Conservation (phyloP, 2,888 invertebrate species). For the Thera britannica region DNA sequence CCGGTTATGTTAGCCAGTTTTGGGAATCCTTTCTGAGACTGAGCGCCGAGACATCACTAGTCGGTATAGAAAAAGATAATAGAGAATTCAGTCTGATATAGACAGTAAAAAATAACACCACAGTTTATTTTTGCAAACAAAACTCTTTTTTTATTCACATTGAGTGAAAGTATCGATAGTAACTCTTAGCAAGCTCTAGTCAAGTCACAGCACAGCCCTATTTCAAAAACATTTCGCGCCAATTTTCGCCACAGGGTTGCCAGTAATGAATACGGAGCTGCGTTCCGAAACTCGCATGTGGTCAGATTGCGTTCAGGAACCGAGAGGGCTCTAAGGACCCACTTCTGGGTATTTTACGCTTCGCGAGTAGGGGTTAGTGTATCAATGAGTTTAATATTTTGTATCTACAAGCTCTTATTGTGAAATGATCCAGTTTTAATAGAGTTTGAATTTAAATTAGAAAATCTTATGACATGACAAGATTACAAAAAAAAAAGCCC, state of each 20-base stretch:
- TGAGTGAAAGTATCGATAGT: constrained; percentile 27
- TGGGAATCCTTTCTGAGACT: too few relatives aligned
- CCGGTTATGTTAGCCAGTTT: too few relatives aligned
- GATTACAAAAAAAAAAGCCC: too few relatives aligned
- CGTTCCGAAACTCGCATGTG: constrained; percentile 65
- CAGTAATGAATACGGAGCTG: constrained; percentile 61
- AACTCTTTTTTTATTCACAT: too few relatives aligned
- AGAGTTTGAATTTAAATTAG: background rate
- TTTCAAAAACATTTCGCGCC: constrained; percentile 53
- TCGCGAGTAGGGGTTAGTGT: constrained; percentile 54
- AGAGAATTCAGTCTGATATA: too few relatives aligned
- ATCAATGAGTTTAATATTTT: constrained; percentile 34
- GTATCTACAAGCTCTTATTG: constrained; percentile 20
- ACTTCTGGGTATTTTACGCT: constrained; percentile 54
- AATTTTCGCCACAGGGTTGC: constrained; percentile 72
- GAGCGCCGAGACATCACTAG: too few relatives aligned
- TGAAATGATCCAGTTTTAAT: background rate
- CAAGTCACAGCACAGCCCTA: constrained; percentile 31
- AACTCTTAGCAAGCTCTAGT: background rate
- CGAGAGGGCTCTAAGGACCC: constrained; percentile 43
- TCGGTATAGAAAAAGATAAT: too few relatives aligned
- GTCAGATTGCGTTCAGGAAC: constrained; percentile 67
- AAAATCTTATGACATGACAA: background rate
- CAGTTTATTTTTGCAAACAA: too few relatives aligned
- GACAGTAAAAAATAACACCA: too few relatives aligned